Evolutionary conservation across 2,113 vertebrate genomes (phyloP), one percentile per base, ranked within the genome.

Genomic region (Phaetusa simplex): DNA sequence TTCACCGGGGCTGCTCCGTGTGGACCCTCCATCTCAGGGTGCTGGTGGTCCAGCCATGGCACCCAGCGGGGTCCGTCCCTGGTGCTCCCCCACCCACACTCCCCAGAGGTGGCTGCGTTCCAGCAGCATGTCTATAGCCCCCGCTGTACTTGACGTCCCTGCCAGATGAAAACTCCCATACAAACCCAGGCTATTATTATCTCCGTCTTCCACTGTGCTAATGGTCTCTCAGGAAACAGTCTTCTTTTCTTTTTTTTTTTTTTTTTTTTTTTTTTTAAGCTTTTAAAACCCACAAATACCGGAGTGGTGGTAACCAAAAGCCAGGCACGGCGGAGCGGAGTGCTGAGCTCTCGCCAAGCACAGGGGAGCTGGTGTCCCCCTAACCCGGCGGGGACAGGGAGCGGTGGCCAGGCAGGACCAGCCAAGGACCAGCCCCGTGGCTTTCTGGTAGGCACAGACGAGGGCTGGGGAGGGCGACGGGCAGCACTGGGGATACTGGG

Each of bases 151-250:
- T 21, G 5, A 14, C 2, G 1, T 86, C 86, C 72, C 88, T 90
- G 70, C 72, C 67, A 74, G 88, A 82, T 69, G 71, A 86, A 73
- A 93, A 19, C 93, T 87, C 85, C 94, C 86, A n/a, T 96, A 53
- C 76, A 76, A 73, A 53, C 71, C 89, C 81, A 29, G 73, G 90
- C 91, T 93, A 93, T 96, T 95, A 79, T 96, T 96, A 94, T 92
- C 92, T 82, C 85, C 2, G 80, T 93, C 96, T 97, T 90, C 95
- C 86, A 91, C 88, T 29, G 42, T 93, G 86, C 90, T 96, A 91
- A 96, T 95, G 95, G 94, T 93, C 96, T 95, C 96, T 96, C 95
- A 93, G 95, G 96, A 96, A 95, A 93, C 80, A 82, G 85, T 65
- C 49, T 0, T 20, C 5, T 73, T 65, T 34, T n/a, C 38, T 38